Evolutionary conservation across 2,797 vertebrate species (phyloP).

Genomic region (Coccyzus lansbergi): DNA sequence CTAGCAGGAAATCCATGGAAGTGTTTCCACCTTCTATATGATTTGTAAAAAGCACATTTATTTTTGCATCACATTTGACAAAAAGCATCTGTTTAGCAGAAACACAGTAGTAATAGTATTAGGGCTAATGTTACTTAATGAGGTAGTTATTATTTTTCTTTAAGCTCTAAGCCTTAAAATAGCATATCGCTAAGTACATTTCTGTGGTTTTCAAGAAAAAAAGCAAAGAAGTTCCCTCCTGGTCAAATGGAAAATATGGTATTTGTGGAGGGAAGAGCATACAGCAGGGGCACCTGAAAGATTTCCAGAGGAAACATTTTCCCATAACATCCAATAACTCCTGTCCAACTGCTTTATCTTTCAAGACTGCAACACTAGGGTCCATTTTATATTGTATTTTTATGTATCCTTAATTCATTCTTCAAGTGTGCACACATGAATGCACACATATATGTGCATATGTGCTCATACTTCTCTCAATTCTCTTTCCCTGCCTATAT

Average conservation of each 20-base stretch:
- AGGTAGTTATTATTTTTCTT: not conserved
- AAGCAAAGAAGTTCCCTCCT: not conserved
- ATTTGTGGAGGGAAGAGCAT: not conserved
- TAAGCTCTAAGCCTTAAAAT: not conserved
- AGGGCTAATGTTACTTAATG: not conserved
- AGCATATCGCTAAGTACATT: not conserved
- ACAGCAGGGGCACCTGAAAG: not conserved
- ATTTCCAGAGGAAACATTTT: not conserved
- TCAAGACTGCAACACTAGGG: not conserved
- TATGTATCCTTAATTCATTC: not conserved
- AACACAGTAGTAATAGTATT: not conserved
- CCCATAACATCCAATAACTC: not conserved
- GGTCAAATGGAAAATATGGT: not conserved
- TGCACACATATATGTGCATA: rapidly evolving
- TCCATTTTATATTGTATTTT: not conserved
- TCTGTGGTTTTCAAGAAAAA: not conserved
- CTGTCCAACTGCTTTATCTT: not conserved
- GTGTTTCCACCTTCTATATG: not conserved
- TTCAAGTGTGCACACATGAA: not conserved
- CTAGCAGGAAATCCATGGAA: not conserved
- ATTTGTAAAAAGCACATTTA: not conserved
- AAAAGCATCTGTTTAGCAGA: not conserved
- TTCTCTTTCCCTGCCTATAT: not conserved
- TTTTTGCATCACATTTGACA: rapidly evolving
- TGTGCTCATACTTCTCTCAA: not conserved